Evolutionary conservation across 2,797 vertebrate genomes (phyloP).

Genomic region (Microctenopoma stevenorrisi): DNA sequence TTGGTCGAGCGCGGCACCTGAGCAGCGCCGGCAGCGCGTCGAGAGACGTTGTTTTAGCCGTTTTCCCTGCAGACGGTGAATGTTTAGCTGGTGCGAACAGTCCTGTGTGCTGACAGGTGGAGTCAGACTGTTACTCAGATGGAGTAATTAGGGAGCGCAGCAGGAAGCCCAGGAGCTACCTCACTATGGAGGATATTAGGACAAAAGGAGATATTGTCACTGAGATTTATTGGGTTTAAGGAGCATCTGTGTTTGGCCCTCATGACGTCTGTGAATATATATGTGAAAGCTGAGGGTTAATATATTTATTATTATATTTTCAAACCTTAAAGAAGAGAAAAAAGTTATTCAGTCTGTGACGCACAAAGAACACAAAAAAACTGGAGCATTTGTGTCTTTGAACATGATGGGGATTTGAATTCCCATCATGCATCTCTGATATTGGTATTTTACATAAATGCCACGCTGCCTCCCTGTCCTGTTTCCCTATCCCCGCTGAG

Average conservation of each 20-base stretch:
- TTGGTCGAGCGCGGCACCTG: neutral
- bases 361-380: neutral
- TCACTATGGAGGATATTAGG: neutral
- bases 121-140: neutral
- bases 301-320: neutral
- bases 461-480: constrained; percentile 24
- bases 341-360: neutral
- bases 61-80: neutral
- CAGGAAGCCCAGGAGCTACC: neutral
- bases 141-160: constrained; percentile 11
- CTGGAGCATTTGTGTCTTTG: constrained; percentile 17
- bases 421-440: constrained; percentile 60
- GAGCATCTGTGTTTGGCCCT: too few species aligned
- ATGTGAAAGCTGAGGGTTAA: neutral
- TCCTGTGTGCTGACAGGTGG: neutral
- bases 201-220: neutral
- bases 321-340: neutral
- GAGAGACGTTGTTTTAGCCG: neutral
- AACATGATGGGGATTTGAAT: constrained; percentile 20
- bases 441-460: constrained; percentile 40
- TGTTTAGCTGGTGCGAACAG: constrained; percentile 4
- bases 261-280: neutral
- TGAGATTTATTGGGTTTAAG: neutral
- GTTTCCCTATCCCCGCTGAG: constrained; percentile 44
- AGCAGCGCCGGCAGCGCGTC: neutral